phyloP scores from a whole-genome alignment of 2,888 invertebrate species.

The Parnassius smintheus region DNA sequence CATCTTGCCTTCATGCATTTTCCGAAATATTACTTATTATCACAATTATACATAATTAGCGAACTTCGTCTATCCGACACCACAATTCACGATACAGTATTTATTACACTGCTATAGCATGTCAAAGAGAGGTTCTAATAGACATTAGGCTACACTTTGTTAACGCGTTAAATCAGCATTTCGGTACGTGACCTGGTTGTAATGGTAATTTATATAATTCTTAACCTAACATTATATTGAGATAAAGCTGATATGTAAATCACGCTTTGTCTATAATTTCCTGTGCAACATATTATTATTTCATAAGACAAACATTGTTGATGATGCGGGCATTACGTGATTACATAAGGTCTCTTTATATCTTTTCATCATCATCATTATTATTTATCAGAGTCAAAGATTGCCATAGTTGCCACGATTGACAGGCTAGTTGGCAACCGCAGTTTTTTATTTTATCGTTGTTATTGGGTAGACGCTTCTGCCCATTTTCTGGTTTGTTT shows the following conservation, averaged over 20 bases:
- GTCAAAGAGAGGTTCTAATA: too few species aligned
- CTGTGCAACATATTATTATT: slow-evolving; percentile 20
- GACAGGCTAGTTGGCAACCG: too few species aligned
- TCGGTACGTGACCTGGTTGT: slow-evolving; percentile 8
- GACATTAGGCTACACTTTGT: not conserved
- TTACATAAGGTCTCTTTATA: not conserved
- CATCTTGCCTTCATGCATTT: slow-evolving; percentile 30
- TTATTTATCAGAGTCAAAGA: too few species aligned
- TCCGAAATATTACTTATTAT: not conserved
- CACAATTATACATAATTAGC: slow-evolving; percentile 1
- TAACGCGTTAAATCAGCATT: slow-evolving; percentile 6
- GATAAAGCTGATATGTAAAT: slow-evolving; percentile 40
- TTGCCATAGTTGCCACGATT: too few species aligned
- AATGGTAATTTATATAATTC: slow-evolving; percentile 32
- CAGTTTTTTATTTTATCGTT: too few species aligned
- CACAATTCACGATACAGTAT: slow-evolving; percentile 12
- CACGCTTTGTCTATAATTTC: slow-evolving; percentile 23
- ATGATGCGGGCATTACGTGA: slow-evolving; percentile 11
- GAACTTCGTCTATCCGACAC: slow-evolving; percentile 10
- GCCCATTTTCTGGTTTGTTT: too few species aligned
- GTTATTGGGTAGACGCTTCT: too few species aligned
- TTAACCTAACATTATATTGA: slow-evolving; percentile 39
- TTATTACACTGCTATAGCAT: not conserved
- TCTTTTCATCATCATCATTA: too few species aligned
- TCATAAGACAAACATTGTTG: slow-evolving; percentile 21